Base-by-base conservation (phyloP, 1,140 invertebrate genomes). In the Halesus radiatus region DNA sequence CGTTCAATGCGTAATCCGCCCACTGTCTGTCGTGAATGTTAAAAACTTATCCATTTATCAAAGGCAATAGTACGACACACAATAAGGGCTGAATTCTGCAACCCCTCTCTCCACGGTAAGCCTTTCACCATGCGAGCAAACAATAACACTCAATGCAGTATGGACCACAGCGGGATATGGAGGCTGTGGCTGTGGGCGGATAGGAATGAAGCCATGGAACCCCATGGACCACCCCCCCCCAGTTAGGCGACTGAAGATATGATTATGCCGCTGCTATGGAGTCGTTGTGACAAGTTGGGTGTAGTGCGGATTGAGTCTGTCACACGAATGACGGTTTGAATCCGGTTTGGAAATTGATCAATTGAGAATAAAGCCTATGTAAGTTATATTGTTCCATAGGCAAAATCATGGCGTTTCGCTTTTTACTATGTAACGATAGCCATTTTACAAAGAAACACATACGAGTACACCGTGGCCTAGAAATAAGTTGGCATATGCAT, bases 41-140 rank as follows among this genome's bases (percentile, higher is more conserved):
- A 72, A 72, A 72, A 72, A 72, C 68, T 72, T 72, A 72, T 52
- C 68, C 68, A 72, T 72, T 72, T 53, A 72, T 72, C 68, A 72
- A 72, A 72, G 23, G 45, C 68, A 52, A 53, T 20, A 22, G 16
- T 18, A 18, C 64, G 37, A 60, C 15, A 29, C 62, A 66, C 22
- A 45, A 45, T 45, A 45, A 45, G 37, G 37, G 37, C 37, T 45
- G 15, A 45, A 72, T 72, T 50, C 18, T 20, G 2, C 16, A 23
- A 3, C 62, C 45, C 10, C n/a, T 16, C 16, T 16, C 64, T 13
- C 62, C 16, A 2, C 62, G 18, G n/a, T 56, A 56, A 23, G 13
- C 58, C 22, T 23, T 60, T 8, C 20, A 60, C 20, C n/a, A 52
- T 29, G 22, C 20, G 45, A 72, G 37, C 37, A 72, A 53, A 72